Base-by-base conservation (phyloP, 2,888 invertebrate species). In the Aleiodes alternator region DNA sequence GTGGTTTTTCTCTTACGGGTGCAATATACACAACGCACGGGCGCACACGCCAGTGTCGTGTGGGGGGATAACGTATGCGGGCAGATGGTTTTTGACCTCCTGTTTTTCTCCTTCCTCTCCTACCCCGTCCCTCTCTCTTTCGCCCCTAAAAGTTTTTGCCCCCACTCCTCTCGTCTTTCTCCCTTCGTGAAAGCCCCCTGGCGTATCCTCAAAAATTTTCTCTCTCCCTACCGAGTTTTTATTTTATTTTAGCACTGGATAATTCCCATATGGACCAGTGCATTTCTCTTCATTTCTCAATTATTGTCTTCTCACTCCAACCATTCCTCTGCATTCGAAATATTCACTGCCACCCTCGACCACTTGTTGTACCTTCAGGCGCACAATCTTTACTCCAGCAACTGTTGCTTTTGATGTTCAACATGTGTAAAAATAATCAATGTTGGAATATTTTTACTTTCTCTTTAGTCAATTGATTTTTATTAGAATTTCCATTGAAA, bases 1-100 rank as follows among this genome's bases (percentile, higher is more conserved):
- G 79, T 80, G 82, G 75, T 82, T 84, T 80, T 73, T 51, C 75
- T 76, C 29, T 43, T 71, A 53, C 76, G 57, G 56, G 48, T 64
- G 31, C 69, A 73, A 69, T 69, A 69, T 59, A 43, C 59, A 66
- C 59, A 23, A 72, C 57, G 70, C 48, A 64, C 71, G 56, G 70
- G 75, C 72, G 76, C 76, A 77, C 74, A 69, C 75, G 77, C 75
- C 79, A 70, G 72, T 38, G 70, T 75, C 77, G 80, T 81, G 80
- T 81, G 80, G 82, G 80, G 84, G 80, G 79, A 86, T 86, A 86
- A 87, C 86, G 84, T 87, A 87, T 87, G 86, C 87, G 86, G 84
- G 86, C 86, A 87, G 86, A 87, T 87, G 86, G 87, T 86, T 84
- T 82, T 81, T 84, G 82, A 79, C 81, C 82, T 78, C 80, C 76